phyloP scores from a whole-genome alignment of 2,113 vertebrate genomes.

The Spheniscus mendiculus region DNA sequence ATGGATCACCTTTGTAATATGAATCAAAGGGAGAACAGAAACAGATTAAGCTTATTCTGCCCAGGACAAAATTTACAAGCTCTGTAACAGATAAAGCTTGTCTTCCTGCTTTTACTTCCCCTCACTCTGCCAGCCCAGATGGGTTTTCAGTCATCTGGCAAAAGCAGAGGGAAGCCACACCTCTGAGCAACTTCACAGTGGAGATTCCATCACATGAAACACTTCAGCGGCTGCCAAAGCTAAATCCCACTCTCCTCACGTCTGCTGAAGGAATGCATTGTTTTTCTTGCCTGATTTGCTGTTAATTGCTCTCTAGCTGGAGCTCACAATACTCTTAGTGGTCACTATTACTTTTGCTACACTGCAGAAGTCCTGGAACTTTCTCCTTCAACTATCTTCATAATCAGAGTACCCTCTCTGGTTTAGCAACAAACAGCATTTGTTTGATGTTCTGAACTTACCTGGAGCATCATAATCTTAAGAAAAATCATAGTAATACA shows the following conservation, averaged over 20 bases:
- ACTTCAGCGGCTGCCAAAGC: background rate
- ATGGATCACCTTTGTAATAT: background rate
- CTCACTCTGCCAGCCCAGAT: background rate
- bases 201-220: background rate
- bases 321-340: background rate
- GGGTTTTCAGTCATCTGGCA: slow-evolving; percentile 22
- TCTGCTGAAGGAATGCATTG: background rate
- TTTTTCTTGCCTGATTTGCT: background rate
- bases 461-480: background rate
- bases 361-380: background rate
- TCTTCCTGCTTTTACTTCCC: background rate
- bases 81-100: background rate
- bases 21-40: background rate
- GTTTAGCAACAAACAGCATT: background rate
- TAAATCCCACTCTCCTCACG: background rate
- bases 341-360: background rate
- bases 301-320: background rate
- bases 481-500: background rate
- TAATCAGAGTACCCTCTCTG: background rate
- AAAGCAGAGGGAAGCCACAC: slow-evolving; percentile 30
- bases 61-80: background rate
- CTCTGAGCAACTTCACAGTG: background rate
- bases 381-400: background rate
- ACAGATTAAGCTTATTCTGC: background rate
- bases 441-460: background rate